These are phyloP conservation scores for Parotia lawesii DNA, from an alignment of 2,113 vertebrate species.

Conservation along the genomic window DNA sequence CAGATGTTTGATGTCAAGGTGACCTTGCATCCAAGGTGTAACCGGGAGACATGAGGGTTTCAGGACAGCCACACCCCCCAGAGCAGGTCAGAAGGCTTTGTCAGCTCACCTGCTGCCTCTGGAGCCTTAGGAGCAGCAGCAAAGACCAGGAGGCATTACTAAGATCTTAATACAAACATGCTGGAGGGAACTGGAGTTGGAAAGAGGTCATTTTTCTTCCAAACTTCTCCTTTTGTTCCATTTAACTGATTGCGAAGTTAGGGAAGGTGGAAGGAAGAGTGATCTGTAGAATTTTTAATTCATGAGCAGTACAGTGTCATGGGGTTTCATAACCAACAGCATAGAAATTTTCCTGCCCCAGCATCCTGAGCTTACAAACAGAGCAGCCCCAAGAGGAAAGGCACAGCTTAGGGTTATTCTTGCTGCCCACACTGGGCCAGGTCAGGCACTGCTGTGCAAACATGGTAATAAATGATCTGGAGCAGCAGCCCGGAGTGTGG, in stretches of 20 bases:
- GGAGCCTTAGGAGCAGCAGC: not conserved
- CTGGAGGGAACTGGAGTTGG: not conserved
- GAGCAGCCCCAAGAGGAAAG: not conserved
- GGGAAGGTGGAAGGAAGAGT: not conserved
- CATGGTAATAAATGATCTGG: rapidly evolving
- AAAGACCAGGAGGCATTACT: rapidly evolving
- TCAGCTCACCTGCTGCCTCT: not conserved
- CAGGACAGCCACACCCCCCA: not conserved
- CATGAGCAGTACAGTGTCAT: not conserved
- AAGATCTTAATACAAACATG: not conserved
- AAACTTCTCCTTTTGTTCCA: not conserved
- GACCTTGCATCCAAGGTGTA: not conserved
- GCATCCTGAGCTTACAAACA: not conserved
- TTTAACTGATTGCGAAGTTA: not conserved
- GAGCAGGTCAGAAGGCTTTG: not conserved
- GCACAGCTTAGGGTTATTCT: not conserved
- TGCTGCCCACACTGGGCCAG: not conserved
- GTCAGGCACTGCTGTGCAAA: not conserved
- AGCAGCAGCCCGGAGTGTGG: not conserved
- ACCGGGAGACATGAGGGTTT: not conserved
- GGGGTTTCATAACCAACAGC: not conserved
- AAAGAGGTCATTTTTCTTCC: not conserved
- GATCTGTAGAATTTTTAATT: not conserved
- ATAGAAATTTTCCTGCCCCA: not conserved
- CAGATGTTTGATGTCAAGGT: not conserved